Evolutionary conservation across 2,113 vertebrate species (phyloP).

Genomic region (Aythya baeri): DNA sequence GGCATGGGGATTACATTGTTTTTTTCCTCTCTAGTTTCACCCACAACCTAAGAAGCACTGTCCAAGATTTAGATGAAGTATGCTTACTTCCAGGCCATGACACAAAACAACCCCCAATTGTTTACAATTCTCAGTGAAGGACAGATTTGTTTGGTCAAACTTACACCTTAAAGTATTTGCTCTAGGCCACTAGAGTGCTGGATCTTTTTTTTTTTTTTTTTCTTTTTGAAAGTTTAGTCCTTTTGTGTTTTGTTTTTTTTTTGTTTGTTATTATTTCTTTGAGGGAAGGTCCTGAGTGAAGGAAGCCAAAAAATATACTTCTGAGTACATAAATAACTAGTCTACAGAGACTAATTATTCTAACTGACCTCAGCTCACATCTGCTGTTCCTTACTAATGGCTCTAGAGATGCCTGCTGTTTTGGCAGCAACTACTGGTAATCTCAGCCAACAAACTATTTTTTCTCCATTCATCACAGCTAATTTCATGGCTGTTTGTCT

Average conservation of each 20-base stretch:
- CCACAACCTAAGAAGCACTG: not conserved
- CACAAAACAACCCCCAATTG: not conserved
- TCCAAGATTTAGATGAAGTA: not conserved
- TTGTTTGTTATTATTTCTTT: not conserved
- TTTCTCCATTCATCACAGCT: conserved; percentile 29
- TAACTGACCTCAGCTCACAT: conserved; percentile 8
- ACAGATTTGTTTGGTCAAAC: not conserved
- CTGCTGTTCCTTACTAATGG: conserved; percentile 26
- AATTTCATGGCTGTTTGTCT: conserved; percentile 43
- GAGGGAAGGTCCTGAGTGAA: not conserved
- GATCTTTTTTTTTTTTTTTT: not conserved
- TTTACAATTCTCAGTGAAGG: not conserved
- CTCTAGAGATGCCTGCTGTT: conserved; percentile 34
- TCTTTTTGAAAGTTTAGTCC: not conserved
- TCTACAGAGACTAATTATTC: conserved; percentile 21
- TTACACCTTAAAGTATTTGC: not conserved
- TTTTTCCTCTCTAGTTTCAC: not conserved
- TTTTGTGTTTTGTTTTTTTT: not conserved
- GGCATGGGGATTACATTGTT: not conserved
- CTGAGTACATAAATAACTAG: conserved; percentile 9
- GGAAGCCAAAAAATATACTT: not conserved
- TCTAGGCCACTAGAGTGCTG: not conserved
- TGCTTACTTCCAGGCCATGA: not conserved
- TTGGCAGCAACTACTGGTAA: conserved; percentile 20
- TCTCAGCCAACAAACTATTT: conserved; percentile 27